Evolutionary conservation across 2,888 invertebrate genomes (phyloP).

Genomic region (Eupelmus urozonus): DNA sequence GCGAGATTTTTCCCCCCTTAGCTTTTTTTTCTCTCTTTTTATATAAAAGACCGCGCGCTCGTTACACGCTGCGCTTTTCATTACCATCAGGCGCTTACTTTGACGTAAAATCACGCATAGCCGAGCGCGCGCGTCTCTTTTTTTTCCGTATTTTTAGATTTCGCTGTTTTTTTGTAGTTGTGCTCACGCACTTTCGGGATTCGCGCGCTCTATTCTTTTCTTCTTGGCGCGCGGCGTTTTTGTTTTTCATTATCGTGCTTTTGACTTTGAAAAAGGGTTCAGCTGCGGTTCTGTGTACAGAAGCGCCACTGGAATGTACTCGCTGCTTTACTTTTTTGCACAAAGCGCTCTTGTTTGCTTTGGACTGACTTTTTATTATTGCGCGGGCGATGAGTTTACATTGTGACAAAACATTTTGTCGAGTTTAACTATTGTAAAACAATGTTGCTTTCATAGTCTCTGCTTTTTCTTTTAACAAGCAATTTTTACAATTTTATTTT

Average conservation of each 20-base stretch:
- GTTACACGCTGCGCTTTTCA: constrained; percentile 7
- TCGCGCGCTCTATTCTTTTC: not conserved
- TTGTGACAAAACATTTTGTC: no score
- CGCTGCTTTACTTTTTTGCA: not conserved
- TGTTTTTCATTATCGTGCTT: constrained; percentile 11
- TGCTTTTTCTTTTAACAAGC: not conserved
- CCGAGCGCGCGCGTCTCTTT: not conserved
- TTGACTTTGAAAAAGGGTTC: constrained; percentile 3
- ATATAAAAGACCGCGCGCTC: not conserved
- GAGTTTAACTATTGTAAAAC: no score
- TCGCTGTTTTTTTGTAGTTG: not conserved
- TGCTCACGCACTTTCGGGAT: not conserved
- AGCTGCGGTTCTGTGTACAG: not conserved
- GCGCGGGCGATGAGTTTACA: no score
- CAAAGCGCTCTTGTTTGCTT: no score
- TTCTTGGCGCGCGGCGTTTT: not conserved
- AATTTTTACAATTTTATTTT: not conserved
- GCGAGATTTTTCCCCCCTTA: no score
- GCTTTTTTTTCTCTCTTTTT: not conserved
- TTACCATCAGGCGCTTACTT: not conserved
- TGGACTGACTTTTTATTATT: no score
- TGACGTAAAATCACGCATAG: no score
- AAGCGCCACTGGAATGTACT: not conserved
- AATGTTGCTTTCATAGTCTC: not conserved
- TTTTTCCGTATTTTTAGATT: not conserved